Evolutionary conservation across 2,797 vertebrate genomes (phyloP).

Genomic region (Premnoplex brunnescens): DNA sequence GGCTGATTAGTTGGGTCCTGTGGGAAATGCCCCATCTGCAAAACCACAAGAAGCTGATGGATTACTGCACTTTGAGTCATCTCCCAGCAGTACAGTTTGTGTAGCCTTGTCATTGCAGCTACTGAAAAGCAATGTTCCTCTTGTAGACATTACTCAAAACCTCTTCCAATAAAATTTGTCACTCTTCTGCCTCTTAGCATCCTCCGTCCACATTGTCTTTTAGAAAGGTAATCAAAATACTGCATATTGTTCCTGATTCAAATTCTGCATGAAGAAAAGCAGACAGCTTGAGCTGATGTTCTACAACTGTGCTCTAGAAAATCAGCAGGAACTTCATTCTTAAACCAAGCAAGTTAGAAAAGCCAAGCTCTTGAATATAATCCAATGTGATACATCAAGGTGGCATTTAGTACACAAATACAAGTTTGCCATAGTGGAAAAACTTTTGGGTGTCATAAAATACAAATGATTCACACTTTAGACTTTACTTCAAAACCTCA

Average conservation of each 20-base stretch:
- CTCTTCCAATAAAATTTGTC: not conserved
- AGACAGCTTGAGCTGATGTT: not conserved
- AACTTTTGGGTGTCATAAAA: not conserved
- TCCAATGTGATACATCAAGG: not conserved
- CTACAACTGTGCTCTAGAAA: not conserved
- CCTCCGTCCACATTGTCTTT: not conserved
- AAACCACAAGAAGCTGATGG: not conserved
- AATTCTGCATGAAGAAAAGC: not conserved
- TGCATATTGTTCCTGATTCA: not conserved
- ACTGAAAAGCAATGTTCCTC: not conserved
- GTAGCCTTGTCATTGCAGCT: not conserved
- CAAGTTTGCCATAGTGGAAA: not conserved
- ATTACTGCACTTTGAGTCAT: not conserved
- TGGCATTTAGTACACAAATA: not conserved
- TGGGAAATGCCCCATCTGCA: not conserved
- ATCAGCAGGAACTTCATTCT: not conserved
- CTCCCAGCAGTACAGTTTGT: not conserved
- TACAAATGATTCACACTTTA: not conserved
- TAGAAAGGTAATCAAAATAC: not conserved
- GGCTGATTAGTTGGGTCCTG: not conserved
- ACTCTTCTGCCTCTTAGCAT: not conserved
- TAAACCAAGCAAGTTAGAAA: not conserved
- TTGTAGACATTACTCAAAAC: not conserved
- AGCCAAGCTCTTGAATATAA: not conserved
- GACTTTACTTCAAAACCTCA: not conserved